Evolutionary conservation across 2,113 vertebrate genomes (phyloP).

Genomic region (Corydoras maculifer): DNA sequence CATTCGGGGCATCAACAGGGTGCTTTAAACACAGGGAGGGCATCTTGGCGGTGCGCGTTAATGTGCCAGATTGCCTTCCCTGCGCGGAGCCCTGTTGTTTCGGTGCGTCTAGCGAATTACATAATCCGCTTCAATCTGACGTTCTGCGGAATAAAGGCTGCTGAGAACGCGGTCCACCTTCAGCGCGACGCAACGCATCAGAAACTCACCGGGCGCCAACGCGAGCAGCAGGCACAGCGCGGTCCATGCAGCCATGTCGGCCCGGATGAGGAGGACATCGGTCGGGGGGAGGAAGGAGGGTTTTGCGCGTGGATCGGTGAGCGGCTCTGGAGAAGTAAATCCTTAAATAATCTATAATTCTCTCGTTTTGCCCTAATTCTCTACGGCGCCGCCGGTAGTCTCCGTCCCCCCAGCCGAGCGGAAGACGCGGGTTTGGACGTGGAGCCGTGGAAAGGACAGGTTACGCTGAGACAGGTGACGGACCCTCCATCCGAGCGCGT

Average conservation of each 20-base stretch:
- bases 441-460: background rate
- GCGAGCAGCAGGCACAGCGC: slow-evolving; percentile 60
- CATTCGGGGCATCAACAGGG: too few species aligned
- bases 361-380: background rate
- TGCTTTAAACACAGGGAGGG: too few species aligned
- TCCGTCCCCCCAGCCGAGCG: background rate
- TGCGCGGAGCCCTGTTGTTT: too few species aligned
- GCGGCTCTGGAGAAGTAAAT: background rate
- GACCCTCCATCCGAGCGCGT: slow-evolving; percentile 30
- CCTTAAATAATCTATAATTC: background rate
- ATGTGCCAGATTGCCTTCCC: too few species aligned
- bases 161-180: too few species aligned
- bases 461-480: slow-evolving; percentile 46
- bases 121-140: too few species aligned
- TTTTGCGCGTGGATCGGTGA: slow-evolving; percentile 11
- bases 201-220: slow-evolving; percentile 66
- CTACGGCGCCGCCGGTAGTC: background rate
- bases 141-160: too few species aligned
- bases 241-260: slow-evolving; percentile 54
- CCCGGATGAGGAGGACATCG: slow-evolving; percentile 38
- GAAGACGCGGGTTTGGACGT: background rate
- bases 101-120: too few species aligned
- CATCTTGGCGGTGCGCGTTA: too few species aligned
- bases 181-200: too few species aligned
- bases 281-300: slow-evolving; percentile 19